phyloP scores from a whole-genome alignment of 2,888 invertebrate genomes.

The Aricia artaxerxes region DNA sequence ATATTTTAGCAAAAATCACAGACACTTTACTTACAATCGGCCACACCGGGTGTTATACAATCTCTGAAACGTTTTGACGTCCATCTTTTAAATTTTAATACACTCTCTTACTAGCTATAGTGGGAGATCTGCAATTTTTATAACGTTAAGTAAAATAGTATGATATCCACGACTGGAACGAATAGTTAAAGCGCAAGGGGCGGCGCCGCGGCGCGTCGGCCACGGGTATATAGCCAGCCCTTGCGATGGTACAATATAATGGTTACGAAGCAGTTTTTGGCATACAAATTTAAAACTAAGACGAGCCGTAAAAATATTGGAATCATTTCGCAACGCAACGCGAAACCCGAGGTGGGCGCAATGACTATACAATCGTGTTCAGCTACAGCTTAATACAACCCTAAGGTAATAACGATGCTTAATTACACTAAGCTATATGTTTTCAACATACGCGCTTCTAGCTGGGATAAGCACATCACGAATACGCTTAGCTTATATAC shows the following conservation, averaged over 20 bases:
- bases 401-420: constrained; percentile 40
- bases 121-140: constrained; percentile 28
- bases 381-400: constrained; percentile 54
- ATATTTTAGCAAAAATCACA: constrained; percentile 77
- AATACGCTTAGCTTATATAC: constrained; percentile 16
- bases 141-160: constrained; percentile 4
- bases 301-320: constrained; percentile 42
- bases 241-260: constrained; percentile 7
- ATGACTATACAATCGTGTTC: constrained; percentile 65
- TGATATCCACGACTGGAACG: constrained; percentile 3
- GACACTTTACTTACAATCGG: constrained; percentile 72
- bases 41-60: constrained; percentile 47
- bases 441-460: background rate
- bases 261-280: constrained; percentile 33
- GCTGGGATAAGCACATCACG: constrained; percentile 6
- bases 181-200: background rate
- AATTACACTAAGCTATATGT: constrained; percentile 20
- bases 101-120: constrained; percentile 31
- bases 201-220: background rate
- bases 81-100: constrained; percentile 29
- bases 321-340: constrained; percentile 49
- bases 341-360: constrained; percentile 70
- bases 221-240: background rate
- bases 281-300: constrained; percentile 37
- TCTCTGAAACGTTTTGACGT: constrained; percentile 35